Evolutionary conservation across 2,113 vertebrate species (phyloP).

Genomic region (Phrynosoma blainvillii): DNA sequence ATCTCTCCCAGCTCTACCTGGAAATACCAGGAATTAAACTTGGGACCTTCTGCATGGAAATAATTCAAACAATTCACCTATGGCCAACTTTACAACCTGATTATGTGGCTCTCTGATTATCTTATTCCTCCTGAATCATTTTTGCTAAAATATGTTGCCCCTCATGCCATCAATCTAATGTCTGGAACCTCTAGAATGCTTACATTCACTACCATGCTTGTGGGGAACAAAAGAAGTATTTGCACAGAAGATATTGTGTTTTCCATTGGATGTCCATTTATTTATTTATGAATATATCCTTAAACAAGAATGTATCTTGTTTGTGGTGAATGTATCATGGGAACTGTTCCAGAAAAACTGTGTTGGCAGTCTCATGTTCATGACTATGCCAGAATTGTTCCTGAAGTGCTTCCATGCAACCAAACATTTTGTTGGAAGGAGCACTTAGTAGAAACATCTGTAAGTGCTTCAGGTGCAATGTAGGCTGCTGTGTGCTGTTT

Average conservation of each 20-base stretch:
- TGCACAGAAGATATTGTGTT: background rate
- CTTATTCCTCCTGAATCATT: background rate
- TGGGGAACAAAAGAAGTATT: background rate
- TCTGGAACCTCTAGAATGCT: background rate
- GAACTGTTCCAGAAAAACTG: background rate
- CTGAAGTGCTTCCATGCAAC: background rate
- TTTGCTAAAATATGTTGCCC: background rate
- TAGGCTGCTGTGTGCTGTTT: background rate
- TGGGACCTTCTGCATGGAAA: background rate
- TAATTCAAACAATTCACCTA: too few relatives aligned
- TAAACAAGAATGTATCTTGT: too few relatives aligned
- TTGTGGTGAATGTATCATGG: background rate
- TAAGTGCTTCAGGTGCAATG: too few relatives aligned
- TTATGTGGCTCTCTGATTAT: background rate
- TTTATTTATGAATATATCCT: background rate
- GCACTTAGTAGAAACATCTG: background rate
- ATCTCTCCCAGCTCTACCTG: background rate
- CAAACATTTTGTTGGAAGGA: background rate
- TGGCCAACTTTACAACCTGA: background rate
- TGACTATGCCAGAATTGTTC: background rate
- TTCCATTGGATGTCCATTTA: background rate
- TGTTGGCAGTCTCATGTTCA: background rate
- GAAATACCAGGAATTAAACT: background rate
- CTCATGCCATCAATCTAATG: background rate
- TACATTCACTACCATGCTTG: background rate